A percentile compares a stretch with the other conserved stretches of the same genome.
Conservation (phyloP, 2,888 invertebrate genomes). For the Rhabditoides inermis region DNA sequence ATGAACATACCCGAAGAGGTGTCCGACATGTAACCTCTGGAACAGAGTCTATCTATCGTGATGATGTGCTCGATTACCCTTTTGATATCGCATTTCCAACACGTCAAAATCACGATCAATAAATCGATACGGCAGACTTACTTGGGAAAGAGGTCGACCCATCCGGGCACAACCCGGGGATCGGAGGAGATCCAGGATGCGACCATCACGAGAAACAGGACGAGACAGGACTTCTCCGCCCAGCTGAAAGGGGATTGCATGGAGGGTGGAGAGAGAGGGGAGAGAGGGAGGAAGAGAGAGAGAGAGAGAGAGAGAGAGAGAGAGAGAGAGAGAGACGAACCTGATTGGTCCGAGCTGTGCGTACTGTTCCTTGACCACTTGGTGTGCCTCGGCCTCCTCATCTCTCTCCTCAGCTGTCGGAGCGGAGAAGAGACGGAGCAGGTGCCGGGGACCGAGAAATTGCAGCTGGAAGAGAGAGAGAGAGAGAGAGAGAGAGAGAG, state of each 20-base stretch:
- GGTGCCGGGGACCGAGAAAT: slow-evolving; percentile 25
- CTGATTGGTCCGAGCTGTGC: slow-evolving; percentile 32
- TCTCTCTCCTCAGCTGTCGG: slow-evolving; percentile 22
- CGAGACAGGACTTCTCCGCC: slow-evolving; percentile 30
- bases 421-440: slow-evolving; percentile 19
- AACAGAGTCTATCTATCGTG: neutral
- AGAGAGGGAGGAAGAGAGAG: no score
- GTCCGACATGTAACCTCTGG: slow-evolving; percentile 24
- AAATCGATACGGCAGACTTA: neutral
- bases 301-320: no score
- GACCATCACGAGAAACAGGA: slow-evolving; percentile 27
- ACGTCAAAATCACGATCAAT: no score
- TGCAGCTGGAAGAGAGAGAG: slow-evolving; percentile 16
- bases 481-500: neutral
- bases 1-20: slow-evolving; percentile 29
- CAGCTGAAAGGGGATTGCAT: slow-evolving; percentile 20
- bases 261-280: no score
- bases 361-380: slow-evolving; percentile 22
- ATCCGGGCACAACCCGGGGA: slow-evolving; percentile 35
- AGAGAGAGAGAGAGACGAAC: slow-evolving; percentile 13
- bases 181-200: slow-evolving; percentile 33
- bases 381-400: slow-evolving; percentile 18
- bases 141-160: slow-evolving; percentile 23
- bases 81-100: neutral
- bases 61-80: neutral